Base-by-base conservation (phyloP, 2,888 invertebrate species). In the Yponomeuta sedellus region DNA sequence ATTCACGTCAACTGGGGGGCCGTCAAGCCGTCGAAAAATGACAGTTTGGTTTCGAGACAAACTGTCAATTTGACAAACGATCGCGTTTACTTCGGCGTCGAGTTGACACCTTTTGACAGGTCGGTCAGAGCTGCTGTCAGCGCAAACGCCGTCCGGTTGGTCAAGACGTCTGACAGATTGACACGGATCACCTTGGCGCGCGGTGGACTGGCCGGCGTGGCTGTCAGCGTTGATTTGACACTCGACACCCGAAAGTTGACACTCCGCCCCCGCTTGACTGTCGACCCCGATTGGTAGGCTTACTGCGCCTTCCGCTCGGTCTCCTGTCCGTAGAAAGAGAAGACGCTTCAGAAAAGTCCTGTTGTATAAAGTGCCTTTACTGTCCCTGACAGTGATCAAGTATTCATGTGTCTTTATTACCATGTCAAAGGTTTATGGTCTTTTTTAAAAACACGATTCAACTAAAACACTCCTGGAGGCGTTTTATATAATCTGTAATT, bases 291-390 rank as follows among this genome's bases (percentile, higher is more conserved):
- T 16, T 52, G 25, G 64, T 19, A 16, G 20, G 74, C 79, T 84
- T 88, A 91, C 82, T 86, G 85, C 75, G 76, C 83, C 79, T 91
- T 91, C 77, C 80, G 79, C 72, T 83, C 82, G 73, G 83, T 77
- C 81, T 87, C 87, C 77, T 65, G 94, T 95, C 34, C 95, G 95
- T 95, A 95, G 95, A 80, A 95, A 95, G 83, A 12, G 10, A 52
- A 52, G 12, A 4, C 8, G 34, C 34, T 34, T 34, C 34, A 34
- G 34, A 34, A 34, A 34, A 6, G 34, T 0, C 34, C 10, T 8
- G 6, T 34, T 5, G 5, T 34, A 34, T 34, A 34, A 34, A 1
- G 34, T 34, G 34, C 10, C 34, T 34, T 34, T 34, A 34, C 8
- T 34, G 10, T 6, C 8, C 8, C 8, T 34, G 34, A 34, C 8